Evolutionary conservation across 2,797 vertebrate genomes (phyloP).

Genomic region (Sorex maritimensis): DNA sequence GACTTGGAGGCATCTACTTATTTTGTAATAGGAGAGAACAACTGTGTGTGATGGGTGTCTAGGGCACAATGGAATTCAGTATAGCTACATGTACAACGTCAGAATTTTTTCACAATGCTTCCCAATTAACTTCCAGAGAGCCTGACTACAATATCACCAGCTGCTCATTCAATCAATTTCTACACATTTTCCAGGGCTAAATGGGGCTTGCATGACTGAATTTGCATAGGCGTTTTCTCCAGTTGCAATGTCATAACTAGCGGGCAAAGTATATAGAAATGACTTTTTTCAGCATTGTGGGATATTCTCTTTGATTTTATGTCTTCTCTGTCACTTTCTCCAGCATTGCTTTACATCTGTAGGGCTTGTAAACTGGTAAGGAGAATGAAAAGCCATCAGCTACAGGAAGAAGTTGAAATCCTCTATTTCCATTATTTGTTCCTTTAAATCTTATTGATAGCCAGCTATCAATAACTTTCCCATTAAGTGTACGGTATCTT

Average conservation of each 20-base stretch:
- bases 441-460: slow-evolving; percentile 55
- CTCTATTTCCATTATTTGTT: neutral
- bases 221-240: slow-evolving; percentile 86
- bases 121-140: slow-evolving; percentile 87
- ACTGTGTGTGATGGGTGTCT: slow-evolving; percentile 82
- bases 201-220: slow-evolving; percentile 85
- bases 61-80: slow-evolving; percentile 85
- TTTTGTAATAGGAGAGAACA: slow-evolving; percentile 69
- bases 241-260: slow-evolving; percentile 81
- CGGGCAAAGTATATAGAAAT: slow-evolving; percentile 72
- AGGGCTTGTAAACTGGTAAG: slow-evolving; percentile 59
- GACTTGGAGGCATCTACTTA: slow-evolving; percentile 70
- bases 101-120: slow-evolving; percentile 83
- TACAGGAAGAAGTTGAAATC: neutral
- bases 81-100: slow-evolving; percentile 81
- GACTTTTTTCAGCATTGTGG: slow-evolving; percentile 65
- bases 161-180: slow-evolving; percentile 87
- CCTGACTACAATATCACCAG: slow-evolving; percentile 86
- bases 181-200: slow-evolving; percentile 85
- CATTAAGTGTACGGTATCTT: neutral
- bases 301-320: slow-evolving; percentile 68
- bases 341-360: slow-evolving; percentile 49
- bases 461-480: neutral
- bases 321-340: slow-evolving; percentile 49
- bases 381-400: slow-evolving; percentile 45